A percentile compares a stretch with the other conserved stretches of the same genome.
Evolutionary conservation across 2,797 vertebrate species (phyloP).

Genomic region (Eulemur coronatus): DNA sequence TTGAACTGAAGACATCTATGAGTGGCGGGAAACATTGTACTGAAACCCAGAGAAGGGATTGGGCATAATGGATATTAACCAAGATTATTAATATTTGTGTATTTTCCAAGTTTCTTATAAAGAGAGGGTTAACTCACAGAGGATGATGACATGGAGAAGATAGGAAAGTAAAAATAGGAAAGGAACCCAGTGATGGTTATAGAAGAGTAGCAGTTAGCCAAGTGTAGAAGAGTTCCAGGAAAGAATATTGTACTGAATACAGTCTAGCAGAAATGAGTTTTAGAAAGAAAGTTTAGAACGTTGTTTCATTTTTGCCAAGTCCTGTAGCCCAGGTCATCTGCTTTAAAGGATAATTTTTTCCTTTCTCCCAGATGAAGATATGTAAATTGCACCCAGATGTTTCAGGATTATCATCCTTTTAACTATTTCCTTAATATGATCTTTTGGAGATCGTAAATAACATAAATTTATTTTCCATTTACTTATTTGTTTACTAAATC

Average conservation of each 20-base stretch:
- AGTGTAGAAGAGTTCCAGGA: background rate
- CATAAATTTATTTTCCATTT: background rate
- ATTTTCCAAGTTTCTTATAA: background rate
- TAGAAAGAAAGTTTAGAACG: background rate
- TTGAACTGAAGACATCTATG: background rate
- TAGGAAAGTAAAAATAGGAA: background rate
- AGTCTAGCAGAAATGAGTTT: background rate
- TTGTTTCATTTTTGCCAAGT: background rate
- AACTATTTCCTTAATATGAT: background rate
- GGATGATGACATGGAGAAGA: background rate
- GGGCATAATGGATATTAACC: background rate
- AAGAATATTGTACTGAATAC: background rate
- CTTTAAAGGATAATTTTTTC: background rate
- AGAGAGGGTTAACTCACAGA: background rate
- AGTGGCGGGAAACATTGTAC: background rate
- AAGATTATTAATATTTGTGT: background rate
- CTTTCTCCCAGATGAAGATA: background rate
- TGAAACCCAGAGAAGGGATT: background rate
- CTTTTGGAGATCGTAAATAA: background rate
- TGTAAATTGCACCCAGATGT: background rate
- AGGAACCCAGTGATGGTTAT: background rate
- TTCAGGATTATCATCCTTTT: background rate
- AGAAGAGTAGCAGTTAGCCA: background rate
- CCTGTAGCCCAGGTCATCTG: background rate
- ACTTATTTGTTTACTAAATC: conserved; percentile 12